Evolutionary conservation across 2,113 vertebrate species (phyloP).

Genomic region (Coturnix japonica): DNA sequence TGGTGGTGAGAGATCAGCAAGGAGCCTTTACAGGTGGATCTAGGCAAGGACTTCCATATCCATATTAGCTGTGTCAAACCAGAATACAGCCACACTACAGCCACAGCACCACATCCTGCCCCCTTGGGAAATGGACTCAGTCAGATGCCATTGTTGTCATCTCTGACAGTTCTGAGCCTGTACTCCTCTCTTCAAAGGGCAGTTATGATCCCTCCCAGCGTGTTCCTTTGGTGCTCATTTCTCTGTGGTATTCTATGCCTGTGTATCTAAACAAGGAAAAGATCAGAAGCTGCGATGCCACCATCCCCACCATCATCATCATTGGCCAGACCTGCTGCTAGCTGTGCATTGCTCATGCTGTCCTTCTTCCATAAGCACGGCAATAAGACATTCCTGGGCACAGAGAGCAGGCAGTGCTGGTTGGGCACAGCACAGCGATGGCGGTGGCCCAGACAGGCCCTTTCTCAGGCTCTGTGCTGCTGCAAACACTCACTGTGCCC

Average conservation of each 20-base stretch:
- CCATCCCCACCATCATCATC: neutral
- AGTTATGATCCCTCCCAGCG: neutral
- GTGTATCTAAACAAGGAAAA: neutral
- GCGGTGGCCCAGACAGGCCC: neutral
- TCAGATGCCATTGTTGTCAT: neutral
- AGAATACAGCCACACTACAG: neutral
- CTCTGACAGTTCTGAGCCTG: neutral
- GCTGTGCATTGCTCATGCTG: conserved; percentile 1
- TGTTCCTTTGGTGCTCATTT: neutral
- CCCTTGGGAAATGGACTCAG: neutral
- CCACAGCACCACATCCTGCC: neutral
- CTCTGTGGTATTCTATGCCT: neutral
- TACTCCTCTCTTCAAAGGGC: neutral
- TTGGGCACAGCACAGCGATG: neutral
- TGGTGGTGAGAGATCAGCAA: neutral
- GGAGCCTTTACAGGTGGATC: neutral
- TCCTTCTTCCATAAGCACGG: neutral
- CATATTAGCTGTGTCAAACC: neutral
- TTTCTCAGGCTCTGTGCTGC: neutral
- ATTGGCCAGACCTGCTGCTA: neutral
- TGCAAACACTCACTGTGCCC: conserved; percentile 12
- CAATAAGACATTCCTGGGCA: neutral
- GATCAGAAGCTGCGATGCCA: neutral
- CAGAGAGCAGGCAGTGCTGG: neutral
- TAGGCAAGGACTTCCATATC: neutral